phyloP scores from a whole-genome alignment of 2,888 invertebrate species.

The Dryocosmus kuriphilus region DNA sequence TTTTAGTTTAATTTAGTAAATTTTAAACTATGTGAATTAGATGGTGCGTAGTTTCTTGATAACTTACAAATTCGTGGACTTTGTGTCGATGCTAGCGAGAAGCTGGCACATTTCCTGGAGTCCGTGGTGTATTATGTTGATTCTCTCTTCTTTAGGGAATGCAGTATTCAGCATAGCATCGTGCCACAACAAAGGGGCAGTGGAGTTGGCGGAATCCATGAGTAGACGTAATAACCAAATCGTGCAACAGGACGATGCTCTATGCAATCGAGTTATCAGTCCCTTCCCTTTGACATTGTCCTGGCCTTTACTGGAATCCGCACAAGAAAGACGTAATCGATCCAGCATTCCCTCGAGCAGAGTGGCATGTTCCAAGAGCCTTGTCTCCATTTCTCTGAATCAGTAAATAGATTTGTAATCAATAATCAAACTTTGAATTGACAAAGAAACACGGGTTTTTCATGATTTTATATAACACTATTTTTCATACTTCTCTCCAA shows the following conservation, averaged over 20 bases:
- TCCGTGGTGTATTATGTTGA: conserved; percentile 63
- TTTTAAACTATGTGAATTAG: not conserved
- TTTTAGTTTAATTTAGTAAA: not conserved
- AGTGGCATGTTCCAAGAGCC: conserved; percentile 89
- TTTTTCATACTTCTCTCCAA: conserved; percentile 1
- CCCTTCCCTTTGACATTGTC: conserved; percentile 61
- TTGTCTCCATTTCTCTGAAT: conserved; percentile 84
- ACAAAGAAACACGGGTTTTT: not conserved
- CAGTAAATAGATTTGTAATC: not conserved
- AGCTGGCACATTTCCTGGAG: conserved; percentile 81
- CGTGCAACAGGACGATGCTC: conserved; percentile 65
- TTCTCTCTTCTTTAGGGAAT: conserved; percentile 61
- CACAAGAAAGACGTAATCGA: conserved; percentile 80
- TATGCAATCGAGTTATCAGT: conserved; percentile 66
- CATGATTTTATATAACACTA: not conserved
- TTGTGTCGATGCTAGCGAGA: conserved; percentile 87
- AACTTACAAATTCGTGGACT: conserved; percentile 93
- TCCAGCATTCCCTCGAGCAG: conserved; percentile 86
- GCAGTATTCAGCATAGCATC: conserved; percentile 70
- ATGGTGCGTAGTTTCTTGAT: not conserved
- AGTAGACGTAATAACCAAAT: conserved; percentile 68
- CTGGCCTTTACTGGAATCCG: conserved; percentile 60
- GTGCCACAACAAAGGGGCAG: conserved; percentile 71
- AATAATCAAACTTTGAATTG: not conserved
- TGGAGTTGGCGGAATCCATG: conserved; percentile 58